Evolutionary conservation across 2,113 vertebrate species (phyloP), one percentile per base, ranked within the genome.

Genomic region (Dromiciops gliroides): DNA sequence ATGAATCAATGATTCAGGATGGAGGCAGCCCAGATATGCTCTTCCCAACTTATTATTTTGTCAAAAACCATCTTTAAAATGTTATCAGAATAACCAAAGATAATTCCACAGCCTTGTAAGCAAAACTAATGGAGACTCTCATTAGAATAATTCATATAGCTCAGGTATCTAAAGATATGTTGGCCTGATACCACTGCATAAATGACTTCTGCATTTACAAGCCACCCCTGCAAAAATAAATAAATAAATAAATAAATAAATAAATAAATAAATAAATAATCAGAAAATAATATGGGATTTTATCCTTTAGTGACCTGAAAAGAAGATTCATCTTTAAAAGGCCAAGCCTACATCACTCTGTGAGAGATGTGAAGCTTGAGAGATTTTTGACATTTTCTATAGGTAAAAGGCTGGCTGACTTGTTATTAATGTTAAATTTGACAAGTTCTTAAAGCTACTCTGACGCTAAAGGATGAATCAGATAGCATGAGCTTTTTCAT

Each of bases 391-490:
- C 52, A 96, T 93, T 75, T 67, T 91, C 14, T 47, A 90, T 12
- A 23, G 53, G 12, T 50, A 50, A 89, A 90, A 9, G 37, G 31
- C 16, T 92, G 25, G 19, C 48, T 91, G 49, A 44, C 51, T 91
- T 31, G 89, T 14, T 51, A 60, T 23, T 52, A 44, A 51, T 53
- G 89, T 90, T 90, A 91, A 93, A 67, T 48, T 91, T 53, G 90
- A 44, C 28, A 93, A 88, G 48, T 92, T 92, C 44, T 94, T 89
- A 51, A 95, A 60, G 88, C 67, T 53, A 51, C 28, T 51, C 89
- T 49, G 90, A 89, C 31, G 50, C 56, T 88, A 56, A 47, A 95
- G 50, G 48, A 92, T 51, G 48, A 90, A 91, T 23, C 90, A 22
- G 14, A 8, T 92, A 93, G 44, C 75, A 83, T 92, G 7, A n/a